Base-by-base conservation (phyloP, 2,113 vertebrate genomes). In the Anarrhichthys ocellatus region DNA sequence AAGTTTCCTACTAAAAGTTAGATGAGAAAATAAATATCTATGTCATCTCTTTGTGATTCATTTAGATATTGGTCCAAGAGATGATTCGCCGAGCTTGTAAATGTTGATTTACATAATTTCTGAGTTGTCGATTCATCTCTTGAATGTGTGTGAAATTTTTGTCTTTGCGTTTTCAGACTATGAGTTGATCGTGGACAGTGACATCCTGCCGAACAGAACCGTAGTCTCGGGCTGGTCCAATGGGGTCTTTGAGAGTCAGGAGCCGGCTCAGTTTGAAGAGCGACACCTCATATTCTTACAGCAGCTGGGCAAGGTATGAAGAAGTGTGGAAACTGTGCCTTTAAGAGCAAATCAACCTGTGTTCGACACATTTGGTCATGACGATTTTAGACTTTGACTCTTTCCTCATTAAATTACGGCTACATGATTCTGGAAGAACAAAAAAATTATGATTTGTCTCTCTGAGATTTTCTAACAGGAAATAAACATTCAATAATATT, bases 271-370 rank as follows among this genome's bases (percentile, higher is more conserved):
- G 67, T 99, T 99, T 95, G 97, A 99, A 91, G 98, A 99, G 87
- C 95, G 98, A 80, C 97, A 99, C 86, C 96, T 99, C 62, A 99
- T 98, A 86, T 99, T 99, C 93, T 93, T 99, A 52, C 98, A 99
- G 87, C 97, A 97, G 62, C 96, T 99, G 79, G 98, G 98, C 88
- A 99, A 99, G 96, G 98, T 99, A 80, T 11, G 11, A 54, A 18
- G 17, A 67, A 20, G 14, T 66, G 40, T 63, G n/a, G 8, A 13
- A 52, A 44, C 11, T 36, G 58, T 36, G 73, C 15, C 52, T 56
- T 15, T 27, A 18, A 34, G 14, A 62, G 24, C 6, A 50, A 58
- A 59, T 40, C 4, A 24, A 14, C 10, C 7, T 44, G 4, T n/a
- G 50, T 68, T 32, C 32, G 52, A 14, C 14, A 29, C 9, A 15